phyloP scores from a whole-genome alignment of 2,113 vertebrate species.

The Peromyscus polionotus region DNA sequence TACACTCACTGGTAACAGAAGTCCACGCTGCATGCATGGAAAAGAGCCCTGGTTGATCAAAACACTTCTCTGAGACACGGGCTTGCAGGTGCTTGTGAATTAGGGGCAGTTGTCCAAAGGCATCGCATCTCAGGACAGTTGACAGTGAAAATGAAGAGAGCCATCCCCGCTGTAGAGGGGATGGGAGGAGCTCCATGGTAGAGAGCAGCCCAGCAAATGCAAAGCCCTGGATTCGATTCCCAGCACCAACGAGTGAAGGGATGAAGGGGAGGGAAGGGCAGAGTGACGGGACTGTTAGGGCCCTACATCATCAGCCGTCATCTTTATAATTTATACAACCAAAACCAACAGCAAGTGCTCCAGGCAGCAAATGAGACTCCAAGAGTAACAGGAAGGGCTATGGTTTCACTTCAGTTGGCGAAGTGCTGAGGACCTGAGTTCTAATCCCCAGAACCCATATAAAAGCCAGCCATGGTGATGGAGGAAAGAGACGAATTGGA shows the following conservation, averaged over 20 bases:
- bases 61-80: neutral
- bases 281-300: neutral
- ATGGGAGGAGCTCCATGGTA: too few relatives aligned
- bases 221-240: neutral
- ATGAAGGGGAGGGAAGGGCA: neutral
- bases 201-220: neutral
- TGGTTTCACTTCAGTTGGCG: neutral
- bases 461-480: neutral
- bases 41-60: neutral
- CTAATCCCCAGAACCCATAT: neutral
- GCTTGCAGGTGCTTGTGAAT: neutral
- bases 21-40: rapidly evolving
- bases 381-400: neutral
- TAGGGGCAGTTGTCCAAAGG: neutral
- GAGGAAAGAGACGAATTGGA: too few relatives aligned
- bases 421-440: neutral
- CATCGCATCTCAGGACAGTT: neutral
- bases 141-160: neutral
- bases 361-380: neutral
- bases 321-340: neutral
- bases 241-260: neutral
- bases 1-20: neutral
- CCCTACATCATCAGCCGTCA: neutral
- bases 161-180: neutral
- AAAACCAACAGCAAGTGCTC: neutral